These are phyloP conservation scores for Eublepharis macularius DNA, from an alignment of 2,113 vertebrate genomes.

Conservation along the genomic window DNA sequence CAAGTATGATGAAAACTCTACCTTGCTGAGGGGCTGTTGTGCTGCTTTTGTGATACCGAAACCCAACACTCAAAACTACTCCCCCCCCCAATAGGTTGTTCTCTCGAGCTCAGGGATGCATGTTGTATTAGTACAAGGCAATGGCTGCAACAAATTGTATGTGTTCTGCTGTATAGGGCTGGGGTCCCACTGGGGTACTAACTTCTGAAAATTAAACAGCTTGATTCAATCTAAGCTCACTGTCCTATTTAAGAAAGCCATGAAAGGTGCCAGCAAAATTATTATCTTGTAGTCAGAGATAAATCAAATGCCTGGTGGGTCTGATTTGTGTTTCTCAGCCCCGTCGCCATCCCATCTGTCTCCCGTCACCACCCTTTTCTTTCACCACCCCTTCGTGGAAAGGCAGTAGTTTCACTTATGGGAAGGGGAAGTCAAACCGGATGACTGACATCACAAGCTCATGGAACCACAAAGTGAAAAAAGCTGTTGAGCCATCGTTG, in stretches of 20 bases:
- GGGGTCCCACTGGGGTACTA: background rate
- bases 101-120: background rate
- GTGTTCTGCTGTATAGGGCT: background rate
- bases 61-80: background rate
- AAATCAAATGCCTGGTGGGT: background rate
- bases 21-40: too few species aligned
- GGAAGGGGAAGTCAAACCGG: slow-evolving; percentile 14
- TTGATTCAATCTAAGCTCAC: background rate
- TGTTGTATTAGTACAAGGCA: background rate
- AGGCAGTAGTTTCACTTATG: slow-evolving; percentile 7
- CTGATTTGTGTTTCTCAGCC: background rate
- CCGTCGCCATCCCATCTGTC: slow-evolving; percentile 11
- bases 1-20: too few species aligned
- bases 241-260: background rate
- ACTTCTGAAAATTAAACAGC: background rate
- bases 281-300: accelerated
- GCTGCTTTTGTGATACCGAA: background rate
- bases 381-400: slow-evolving; percentile 15
- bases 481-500: slow-evolving; percentile 49
- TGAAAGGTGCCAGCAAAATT: background rate
- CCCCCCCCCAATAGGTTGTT: too few species aligned
- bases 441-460: slow-evolving; percentile 49
- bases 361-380: slow-evolving; percentile 19
- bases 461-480: slow-evolving; percentile 51
- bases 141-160: background rate